Conservation (phyloP, 1,140 invertebrate species). For the Archivesica marissinica region DNA sequence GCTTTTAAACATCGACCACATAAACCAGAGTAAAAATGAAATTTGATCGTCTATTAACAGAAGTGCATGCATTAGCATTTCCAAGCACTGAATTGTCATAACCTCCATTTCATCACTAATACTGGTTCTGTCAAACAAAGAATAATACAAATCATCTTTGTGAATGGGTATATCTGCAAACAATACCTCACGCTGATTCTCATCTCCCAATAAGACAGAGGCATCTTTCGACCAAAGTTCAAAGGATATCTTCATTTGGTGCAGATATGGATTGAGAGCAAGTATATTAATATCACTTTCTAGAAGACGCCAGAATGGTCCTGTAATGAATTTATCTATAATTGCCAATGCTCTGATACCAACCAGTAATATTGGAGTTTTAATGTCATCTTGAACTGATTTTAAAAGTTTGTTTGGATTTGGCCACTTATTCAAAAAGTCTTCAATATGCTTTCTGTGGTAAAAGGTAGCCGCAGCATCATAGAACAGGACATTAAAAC, state of each 20-base stretch:
- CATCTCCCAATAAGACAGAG: not conserved
- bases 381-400: not conserved
- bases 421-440: conserved; percentile 1
- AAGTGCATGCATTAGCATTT: too few species aligned
- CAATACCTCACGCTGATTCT: too few species aligned
- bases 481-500: conserved; percentile 54
- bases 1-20: too few species aligned
- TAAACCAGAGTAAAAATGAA: too few species aligned
- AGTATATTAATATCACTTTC: not conserved
- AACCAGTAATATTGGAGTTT: not conserved
- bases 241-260: not conserved
- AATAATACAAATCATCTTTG: too few species aligned
- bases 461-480: not conserved
- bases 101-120: too few species aligned
- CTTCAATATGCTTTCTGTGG: not conserved
- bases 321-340: conserved; percentile 15
- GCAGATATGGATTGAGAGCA: not conserved
- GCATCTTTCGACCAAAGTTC: conserved; percentile 14
- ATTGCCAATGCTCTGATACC: not conserved
- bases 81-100: too few species aligned
- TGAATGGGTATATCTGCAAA: too few species aligned
- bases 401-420: conserved; percentile 5
- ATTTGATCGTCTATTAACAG: too few species aligned
- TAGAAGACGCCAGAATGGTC: not conserved
- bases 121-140: too few species aligned